Percentiles rank a stretch among this genome's conserved stretches.
These are phyloP conservation scores for Eupithecia tripunctaria DNA, from an alignment of 2,888 invertebrate genomes.

Conservation along the genomic window DNA sequence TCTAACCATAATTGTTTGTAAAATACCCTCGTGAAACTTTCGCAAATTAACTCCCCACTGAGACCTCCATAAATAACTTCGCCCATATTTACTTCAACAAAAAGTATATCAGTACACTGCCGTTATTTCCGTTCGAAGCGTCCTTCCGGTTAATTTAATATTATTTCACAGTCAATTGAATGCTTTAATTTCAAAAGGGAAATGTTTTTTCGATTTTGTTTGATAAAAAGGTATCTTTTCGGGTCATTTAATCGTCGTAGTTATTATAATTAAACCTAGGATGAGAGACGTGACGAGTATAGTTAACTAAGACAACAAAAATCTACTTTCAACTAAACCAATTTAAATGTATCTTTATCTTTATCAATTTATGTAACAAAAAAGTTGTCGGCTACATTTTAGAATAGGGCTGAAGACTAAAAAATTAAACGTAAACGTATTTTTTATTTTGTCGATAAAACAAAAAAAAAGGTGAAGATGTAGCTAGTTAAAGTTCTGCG, in stretches of 20 bases:
- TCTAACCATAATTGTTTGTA: neutral
- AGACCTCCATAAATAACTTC: conserved; percentile 1
- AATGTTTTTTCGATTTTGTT: conserved; percentile 6
- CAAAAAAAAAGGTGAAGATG: no score
- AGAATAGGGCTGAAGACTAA: no score
- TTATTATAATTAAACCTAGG: neutral
- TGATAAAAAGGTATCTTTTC: conserved; percentile 1
- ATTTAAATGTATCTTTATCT: no score
- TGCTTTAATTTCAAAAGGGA: conserved; percentile 38
- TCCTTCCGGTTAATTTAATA: conserved; percentile 56
- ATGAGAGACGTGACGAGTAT: no score
- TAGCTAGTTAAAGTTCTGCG: no score
- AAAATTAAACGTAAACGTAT: no score
- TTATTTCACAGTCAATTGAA: conserved; percentile 54
- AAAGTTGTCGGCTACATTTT: no score
- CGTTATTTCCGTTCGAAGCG: conserved; percentile 50
- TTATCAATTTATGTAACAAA: no score
- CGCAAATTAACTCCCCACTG: neutral
- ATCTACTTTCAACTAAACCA: no score
- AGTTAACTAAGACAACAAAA: no score
- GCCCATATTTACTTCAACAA: conserved; percentile 13
- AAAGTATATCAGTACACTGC: conserved; percentile 28
- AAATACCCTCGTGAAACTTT: neutral
- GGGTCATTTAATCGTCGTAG: neutral
- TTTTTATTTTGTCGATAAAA: no score